Percentiles rank a stretch among this genome's conserved stretches.
phyloP scores from a whole-genome alignment of 2,113 vertebrate genomes.

The Gadus macrocephalus region DNA sequence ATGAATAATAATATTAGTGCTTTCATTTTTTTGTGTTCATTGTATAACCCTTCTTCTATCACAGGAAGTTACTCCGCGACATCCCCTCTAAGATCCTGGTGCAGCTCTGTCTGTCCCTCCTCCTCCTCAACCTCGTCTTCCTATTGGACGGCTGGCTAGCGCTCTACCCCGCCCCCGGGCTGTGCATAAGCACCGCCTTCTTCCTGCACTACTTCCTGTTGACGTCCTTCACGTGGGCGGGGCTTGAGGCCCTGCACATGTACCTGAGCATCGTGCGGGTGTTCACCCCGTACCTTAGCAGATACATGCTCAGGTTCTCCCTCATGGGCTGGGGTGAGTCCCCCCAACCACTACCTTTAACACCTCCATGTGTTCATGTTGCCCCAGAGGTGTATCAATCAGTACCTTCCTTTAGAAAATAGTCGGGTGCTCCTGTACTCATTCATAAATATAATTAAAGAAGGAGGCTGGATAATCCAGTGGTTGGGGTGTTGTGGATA shows the following conservation, averaged over 20 bases:
- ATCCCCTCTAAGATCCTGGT: constrained; percentile 96
- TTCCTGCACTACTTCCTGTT: constrained; percentile 97
- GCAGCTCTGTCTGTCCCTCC: constrained; percentile 84
- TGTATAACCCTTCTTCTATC: too few relatives aligned
- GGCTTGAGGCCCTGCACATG: constrained; percentile 96
- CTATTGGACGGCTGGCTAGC: constrained; percentile 90
- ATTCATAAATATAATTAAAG: too few relatives aligned
- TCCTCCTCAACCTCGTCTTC: constrained; percentile 86
- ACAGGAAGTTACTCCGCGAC: constrained; percentile 88
- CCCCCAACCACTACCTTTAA: too few relatives aligned
- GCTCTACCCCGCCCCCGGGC: constrained; percentile 63
- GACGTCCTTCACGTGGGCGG: constrained; percentile 95
- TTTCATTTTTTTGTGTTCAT: too few relatives aligned
- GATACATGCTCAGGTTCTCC: constrained; percentile 93
- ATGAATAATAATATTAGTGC: too few relatives aligned
- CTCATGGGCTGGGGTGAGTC: constrained; percentile 87
- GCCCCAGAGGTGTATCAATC: too few relatives aligned
- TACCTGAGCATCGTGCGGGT: constrained; percentile 92
- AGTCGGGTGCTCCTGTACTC: too few relatives aligned
- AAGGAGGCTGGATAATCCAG: too few relatives aligned
- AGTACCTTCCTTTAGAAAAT: too few relatives aligned
- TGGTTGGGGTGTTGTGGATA: too few relatives aligned
- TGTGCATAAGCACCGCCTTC: constrained; percentile 87
- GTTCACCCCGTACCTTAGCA: constrained; percentile 79
- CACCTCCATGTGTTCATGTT: background rate